These are phyloP conservation scores for Melieria omissa DNA, from an alignment of 2,888 invertebrate genomes.

Conservation along the genomic window DNA sequence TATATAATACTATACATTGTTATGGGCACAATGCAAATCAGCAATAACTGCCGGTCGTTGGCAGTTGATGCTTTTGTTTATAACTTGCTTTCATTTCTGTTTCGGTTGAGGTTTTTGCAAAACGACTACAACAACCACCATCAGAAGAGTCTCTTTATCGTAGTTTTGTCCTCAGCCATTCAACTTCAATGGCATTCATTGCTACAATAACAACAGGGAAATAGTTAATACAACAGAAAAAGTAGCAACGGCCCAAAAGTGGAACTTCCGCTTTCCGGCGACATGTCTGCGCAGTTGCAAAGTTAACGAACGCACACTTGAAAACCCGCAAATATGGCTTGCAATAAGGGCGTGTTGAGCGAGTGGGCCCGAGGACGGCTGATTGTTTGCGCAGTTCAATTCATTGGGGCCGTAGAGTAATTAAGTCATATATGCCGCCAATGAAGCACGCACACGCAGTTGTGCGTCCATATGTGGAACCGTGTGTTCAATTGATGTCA, in stretches of 20 bases:
- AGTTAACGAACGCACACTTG: conserved; percentile 20
- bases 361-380: background rate
- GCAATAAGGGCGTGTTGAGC: background rate
- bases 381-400: background rate
- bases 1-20: too few relatives aligned
- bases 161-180: too few relatives aligned
- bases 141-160: too few relatives aligned
- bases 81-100: too few relatives aligned
- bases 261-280: conserved; percentile 33
- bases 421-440: conserved; percentile 13
- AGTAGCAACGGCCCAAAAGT: conserved; percentile 28
- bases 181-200: conserved; percentile 15
- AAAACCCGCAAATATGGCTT: background rate
- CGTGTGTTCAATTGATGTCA: conserved; percentile 11
- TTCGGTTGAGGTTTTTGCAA: too few relatives aligned
- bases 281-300: conserved; percentile 15
- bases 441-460: background rate
- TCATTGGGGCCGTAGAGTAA: background rate
- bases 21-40: too few relatives aligned
- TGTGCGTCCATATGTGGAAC: background rate
- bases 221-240: conserved; percentile 4
- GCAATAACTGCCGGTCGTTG: too few relatives aligned
- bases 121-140: too few relatives aligned
- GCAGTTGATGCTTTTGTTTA: too few relatives aligned
- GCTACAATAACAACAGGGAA: conserved; percentile 8